phyloP scores from a whole-genome alignment of 2,113 vertebrate genomes.

The Stegostoma tigrinum region DNA sequence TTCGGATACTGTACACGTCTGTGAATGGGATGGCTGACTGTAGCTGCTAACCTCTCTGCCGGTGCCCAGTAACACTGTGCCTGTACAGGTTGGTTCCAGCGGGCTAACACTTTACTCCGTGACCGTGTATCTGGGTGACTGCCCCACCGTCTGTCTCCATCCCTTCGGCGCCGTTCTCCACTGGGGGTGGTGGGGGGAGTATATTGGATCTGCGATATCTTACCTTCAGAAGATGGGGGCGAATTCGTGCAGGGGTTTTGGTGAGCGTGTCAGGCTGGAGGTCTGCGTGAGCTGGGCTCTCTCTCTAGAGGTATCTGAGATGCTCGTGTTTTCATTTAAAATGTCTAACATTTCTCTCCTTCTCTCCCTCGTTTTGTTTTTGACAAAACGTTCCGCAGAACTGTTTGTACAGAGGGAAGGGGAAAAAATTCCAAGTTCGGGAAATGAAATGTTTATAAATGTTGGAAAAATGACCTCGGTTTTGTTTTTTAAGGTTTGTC shows the following conservation, averaged over 20 bases:
- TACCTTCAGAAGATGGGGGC: too few species aligned
- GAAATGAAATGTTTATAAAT: neutral
- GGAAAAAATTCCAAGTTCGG: neutral
- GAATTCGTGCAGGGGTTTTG: neutral
- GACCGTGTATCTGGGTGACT: neutral
- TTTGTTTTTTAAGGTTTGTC: neutral
- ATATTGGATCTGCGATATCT: neutral
- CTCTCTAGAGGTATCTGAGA: neutral
- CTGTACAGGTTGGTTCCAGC: neutral
- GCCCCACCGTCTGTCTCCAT: neutral
- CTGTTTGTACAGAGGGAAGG: neutral
- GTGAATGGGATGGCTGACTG: neutral
- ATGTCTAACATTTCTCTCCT: neutral
- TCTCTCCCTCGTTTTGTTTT: neutral
- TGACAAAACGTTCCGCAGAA: neutral
- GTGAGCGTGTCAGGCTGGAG: neutral
- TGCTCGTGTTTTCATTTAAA: neutral
- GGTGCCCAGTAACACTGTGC: neutral
- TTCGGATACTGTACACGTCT: neutral
- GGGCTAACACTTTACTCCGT: neutral
- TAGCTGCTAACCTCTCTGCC: neutral
- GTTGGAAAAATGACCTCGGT: too few species aligned
- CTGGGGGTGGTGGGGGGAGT: neutral
- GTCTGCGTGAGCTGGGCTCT: neutral
- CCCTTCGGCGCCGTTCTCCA: neutral